Conservation (phyloP, 2,797 vertebrate species). For the Cryptoblepharus egeriae region DNA sequence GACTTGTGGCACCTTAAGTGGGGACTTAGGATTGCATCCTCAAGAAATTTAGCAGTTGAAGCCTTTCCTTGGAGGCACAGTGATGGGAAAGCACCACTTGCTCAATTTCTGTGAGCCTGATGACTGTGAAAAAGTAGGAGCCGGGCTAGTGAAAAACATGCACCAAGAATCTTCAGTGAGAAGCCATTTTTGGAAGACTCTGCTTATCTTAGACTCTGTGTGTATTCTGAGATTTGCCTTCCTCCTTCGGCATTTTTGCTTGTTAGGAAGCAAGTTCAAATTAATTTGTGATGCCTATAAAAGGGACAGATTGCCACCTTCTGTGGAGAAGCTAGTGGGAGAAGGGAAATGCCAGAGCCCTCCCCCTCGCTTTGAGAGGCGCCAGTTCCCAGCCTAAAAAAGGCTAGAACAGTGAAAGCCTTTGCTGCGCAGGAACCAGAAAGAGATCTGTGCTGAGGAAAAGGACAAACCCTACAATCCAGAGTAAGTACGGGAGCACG, state of each 20-base stretch:
- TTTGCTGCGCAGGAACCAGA: constrained; percentile 21
- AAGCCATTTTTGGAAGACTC: not conserved
- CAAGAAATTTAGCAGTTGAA: no score
- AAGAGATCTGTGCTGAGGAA: not conserved
- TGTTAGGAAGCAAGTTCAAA: constrained; percentile 31
- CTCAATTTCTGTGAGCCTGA: not conserved
- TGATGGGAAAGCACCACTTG: no score
- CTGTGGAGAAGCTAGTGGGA: not conserved
- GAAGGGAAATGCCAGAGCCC: constrained; percentile 10
- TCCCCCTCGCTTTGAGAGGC: constrained; percentile 13
- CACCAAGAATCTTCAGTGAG: not conserved
- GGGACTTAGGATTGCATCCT: no score
- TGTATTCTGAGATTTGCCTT: constrained; percentile 14
- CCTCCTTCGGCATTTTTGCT: not conserved
- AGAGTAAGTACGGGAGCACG: no score
- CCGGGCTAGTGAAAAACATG: not conserved
- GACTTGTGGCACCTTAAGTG: no score
- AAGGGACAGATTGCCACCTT: constrained; percentile 26
- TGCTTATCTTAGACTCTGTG: constrained; percentile 8
- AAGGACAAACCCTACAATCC: no score
- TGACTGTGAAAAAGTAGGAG: not conserved
- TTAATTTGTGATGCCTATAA: constrained; percentile 16
- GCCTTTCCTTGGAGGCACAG: no score
- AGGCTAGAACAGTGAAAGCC: constrained; percentile 7
- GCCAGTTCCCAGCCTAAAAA: constrained; percentile 30